A percentile compares a stretch with the other conserved stretches of the same genome.
phyloP scores from a whole-genome alignment of 1,140 invertebrate species.

The Eumaeus atala region DNA sequence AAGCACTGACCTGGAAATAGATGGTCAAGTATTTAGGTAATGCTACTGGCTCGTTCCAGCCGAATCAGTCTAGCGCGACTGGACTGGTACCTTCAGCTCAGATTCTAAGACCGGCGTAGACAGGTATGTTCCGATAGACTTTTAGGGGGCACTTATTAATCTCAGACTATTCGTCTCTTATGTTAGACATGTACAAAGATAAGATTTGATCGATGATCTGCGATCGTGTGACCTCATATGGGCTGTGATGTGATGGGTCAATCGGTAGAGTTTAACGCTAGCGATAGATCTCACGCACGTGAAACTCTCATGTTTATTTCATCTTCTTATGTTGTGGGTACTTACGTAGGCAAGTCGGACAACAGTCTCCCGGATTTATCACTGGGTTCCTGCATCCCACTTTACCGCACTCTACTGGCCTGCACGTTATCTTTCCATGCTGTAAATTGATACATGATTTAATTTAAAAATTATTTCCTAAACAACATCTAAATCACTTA shows the following conservation, averaged over 20 bases:
- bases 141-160: too few species aligned
- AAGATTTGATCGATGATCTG: too few species aligned
- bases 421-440: slow-evolving; percentile 88
- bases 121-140: too few species aligned
- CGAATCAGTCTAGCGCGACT: not conserved
- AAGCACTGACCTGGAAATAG: slow-evolving; percentile 82
- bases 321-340: slow-evolving; percentile 29
- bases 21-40: not conserved
- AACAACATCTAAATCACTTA: too few species aligned
- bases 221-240: too few species aligned
- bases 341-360: slow-evolving; percentile 90
- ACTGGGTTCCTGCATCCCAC: slow-evolving; percentile 86
- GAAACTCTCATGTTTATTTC: not conserved
- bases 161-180: too few species aligned
- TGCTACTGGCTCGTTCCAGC: not conserved
- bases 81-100: not conserved
- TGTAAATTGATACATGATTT: too few species aligned
- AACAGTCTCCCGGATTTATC: slow-evolving; percentile 85
- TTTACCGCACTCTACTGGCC: slow-evolving; percentile 82
- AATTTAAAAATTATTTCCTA: too few species aligned
- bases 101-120: not conserved
- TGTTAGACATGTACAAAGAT: too few species aligned
- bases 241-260: too few species aligned
- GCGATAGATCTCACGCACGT: too few species aligned
- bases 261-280: too few species aligned